phyloP scores from a whole-genome alignment of 2,113 vertebrate species.

The Chaetodon auriga region DNA sequence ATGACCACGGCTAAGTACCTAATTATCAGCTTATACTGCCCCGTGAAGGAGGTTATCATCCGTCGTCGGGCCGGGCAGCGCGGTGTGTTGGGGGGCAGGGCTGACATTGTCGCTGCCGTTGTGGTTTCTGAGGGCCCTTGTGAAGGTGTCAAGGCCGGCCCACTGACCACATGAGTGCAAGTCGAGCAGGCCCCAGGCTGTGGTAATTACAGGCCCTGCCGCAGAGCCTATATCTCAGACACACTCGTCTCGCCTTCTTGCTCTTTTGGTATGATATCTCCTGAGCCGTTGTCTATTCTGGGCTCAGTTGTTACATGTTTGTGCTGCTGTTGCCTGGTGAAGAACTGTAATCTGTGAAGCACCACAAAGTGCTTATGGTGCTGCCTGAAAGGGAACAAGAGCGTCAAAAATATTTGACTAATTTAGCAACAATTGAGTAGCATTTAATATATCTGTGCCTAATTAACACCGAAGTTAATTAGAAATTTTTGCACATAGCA shows the following conservation, averaged over 20 bases:
- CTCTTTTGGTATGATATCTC: conserved; percentile 12
- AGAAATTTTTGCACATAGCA: not conserved
- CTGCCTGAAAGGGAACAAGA: not conserved
- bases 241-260: not conserved
- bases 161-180: conserved; percentile 25
- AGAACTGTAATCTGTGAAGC: conserved; percentile 19
- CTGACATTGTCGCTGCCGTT: conserved; percentile 38
- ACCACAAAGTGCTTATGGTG: not conserved
- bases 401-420: not conserved
- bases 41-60: conserved; percentile 50
- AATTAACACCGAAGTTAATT: conserved; percentile 12
- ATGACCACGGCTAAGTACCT: conserved; percentile 53
- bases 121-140: conserved; percentile 42
- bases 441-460: not conserved
- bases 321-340: conserved; percentile 6
- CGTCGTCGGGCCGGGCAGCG: not conserved
- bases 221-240: conserved; percentile 1
- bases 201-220: conserved; percentile 50
- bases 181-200: conserved; percentile 34
- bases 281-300: not conserved
- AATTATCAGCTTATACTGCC: conserved; percentile 63
- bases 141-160: conserved; percentile 37
- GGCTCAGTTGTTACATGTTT: conserved; percentile 24
- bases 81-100: not conserved
- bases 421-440: not conserved